phyloP scores from a whole-genome alignment of 92 coral and sea anemone species.

The Siderastrea radians region DNA sequence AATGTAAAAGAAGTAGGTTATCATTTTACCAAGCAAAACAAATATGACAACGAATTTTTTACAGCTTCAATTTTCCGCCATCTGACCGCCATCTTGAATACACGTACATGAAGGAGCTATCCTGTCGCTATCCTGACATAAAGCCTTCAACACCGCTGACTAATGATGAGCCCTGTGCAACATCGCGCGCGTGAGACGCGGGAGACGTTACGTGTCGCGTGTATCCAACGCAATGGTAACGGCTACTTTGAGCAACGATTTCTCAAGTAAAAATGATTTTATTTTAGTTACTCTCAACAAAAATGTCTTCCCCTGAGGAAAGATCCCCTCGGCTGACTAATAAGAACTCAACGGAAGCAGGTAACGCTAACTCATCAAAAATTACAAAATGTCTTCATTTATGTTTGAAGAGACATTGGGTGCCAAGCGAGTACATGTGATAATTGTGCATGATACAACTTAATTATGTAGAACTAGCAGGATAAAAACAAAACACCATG shows the following conservation, averaged over 20 bases:
- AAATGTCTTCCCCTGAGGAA: not conserved
- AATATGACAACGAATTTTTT: not conserved
- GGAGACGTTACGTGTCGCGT: not conserved
- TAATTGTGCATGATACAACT: too few relatives aligned
- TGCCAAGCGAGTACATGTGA: too few relatives aligned
- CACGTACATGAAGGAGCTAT: conserved; percentile 31
- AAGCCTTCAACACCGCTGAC: conserved; percentile 50
- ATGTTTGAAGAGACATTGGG: too few relatives aligned
- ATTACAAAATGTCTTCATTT: too few relatives aligned
- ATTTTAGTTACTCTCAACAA: not conserved
- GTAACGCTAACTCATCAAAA: not conserved
- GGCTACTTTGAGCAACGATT: not conserved
- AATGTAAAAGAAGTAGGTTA: not conserved
- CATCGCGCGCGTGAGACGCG: not conserved
- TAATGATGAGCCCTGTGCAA: not conserved
- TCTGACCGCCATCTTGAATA: conserved; percentile 74
- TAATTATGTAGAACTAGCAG: too few relatives aligned
- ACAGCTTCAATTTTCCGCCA: too few relatives aligned
- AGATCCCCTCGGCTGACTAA: not conserved
- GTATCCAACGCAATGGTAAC: not conserved
- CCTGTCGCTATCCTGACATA: not conserved
- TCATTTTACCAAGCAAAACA: not conserved
- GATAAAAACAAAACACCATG: not conserved
- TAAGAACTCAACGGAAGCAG: not conserved
- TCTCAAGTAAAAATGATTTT: not conserved